Base-by-base conservation (phyloP, 2,113 vertebrate species). In the Meles meles region DNA sequence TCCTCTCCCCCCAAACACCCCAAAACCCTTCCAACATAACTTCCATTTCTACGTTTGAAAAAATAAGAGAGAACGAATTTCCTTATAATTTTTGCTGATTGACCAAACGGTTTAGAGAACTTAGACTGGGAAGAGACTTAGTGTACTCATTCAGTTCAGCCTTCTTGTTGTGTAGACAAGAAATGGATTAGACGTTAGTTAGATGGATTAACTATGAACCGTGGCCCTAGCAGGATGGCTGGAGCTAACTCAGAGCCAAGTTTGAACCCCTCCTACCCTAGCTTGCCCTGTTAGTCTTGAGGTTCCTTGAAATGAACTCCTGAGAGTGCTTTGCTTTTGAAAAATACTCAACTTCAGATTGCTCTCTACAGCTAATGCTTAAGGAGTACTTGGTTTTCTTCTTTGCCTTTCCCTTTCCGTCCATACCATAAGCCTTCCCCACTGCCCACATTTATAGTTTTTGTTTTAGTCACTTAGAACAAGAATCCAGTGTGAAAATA, bases 401-500 rank as follows among this genome's bases (percentile, higher is more conserved):
- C 11, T 52, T 37, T 81, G 3, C 34, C 31, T 61, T 4, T 55
- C 18, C 15, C 6, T 61, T 63, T 59, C 2, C 0, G 0, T 10
- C 29, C 34, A 6, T 65, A 55, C 29, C 3, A 10, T n/a, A 74
- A 27, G 23, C 61, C 27, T 39, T 21, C 59, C 7, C 7, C 3
- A 9, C 8, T 29, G 31, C 34, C 13, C 12, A 18, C n/a, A 69
- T 31, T 42, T 21, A 34, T 14, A 21, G 3, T n/a, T 79, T 63
- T 42, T 89, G 63, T 72, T 86, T 49, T 63, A 39, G 29, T n/a
- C 52, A 91, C 11, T 34, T 63, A 29, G 49, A 67, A 72, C 3
- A 82, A 65, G 72, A 88, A 17, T 57, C 59, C 57, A 91, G 57
- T 14, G 17, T 84, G 94, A 37, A 93, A 94, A 69, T 42, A 37